Evolutionary conservation across 2,113 vertebrate species (phyloP), one percentile per base, ranked within the genome.

Genomic region (Bos indicus): DNA sequence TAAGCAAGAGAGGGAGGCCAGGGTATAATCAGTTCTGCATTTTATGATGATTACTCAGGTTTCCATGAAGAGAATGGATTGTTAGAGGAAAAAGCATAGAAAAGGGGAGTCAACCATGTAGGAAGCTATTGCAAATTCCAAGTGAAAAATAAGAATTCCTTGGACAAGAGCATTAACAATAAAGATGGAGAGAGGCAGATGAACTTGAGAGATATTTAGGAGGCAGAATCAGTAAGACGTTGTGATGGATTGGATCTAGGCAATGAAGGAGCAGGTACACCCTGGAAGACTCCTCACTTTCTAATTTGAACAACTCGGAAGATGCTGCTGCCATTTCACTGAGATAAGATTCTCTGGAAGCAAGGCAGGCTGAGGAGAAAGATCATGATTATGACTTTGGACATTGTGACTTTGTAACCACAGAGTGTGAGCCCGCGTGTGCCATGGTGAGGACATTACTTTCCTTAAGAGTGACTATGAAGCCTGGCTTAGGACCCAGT

Each of bases 21-120:
- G 77, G 25, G 43, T 17, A 78, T 62, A 91, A 96, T 95, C 91
- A 94, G n/a, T 57, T 94, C 82, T 86, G 71, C 60, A 77, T 94
- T 95, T 67, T 91, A 16, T 51, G 91, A 57, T 54, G 78, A 94
- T 78, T 93, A 9, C 30, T 96, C 23, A 10, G 33, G 15, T 93
- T 77, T 83, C 92, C 67, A 7, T 77, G 80, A 95, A 93, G 78
- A 95, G 17, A 93, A 93, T 71, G 40, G 25, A 48, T 62, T 89
- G 33, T 57, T 67, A 95, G 60, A 95, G 51, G 52, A 4, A 13
- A 5, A 91, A n/a, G 23, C 74, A 48, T 28, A 62, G 84, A 30
- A 78, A 94, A 88, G 74, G 7, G 7, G 19, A 46, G 12, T 43
- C 92, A 90, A 91, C 62, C 81, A 97, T 84, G n/a, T n/a, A 54